Conservation (phyloP, 2,797 vertebrate genomes). For the Pempheris klunzingeri region DNA sequence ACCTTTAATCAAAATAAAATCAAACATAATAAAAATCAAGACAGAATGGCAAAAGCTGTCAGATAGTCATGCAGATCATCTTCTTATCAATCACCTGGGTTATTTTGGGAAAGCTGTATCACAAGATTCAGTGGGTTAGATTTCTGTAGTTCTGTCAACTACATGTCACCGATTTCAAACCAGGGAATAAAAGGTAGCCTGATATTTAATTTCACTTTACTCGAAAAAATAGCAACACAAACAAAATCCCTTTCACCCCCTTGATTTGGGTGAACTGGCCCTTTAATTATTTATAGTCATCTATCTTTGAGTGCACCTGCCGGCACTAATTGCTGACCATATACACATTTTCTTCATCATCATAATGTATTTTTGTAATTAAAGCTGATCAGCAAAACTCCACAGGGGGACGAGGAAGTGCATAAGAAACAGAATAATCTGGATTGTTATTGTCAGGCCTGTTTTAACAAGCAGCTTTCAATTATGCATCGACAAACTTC, state of each 20-base stretch:
- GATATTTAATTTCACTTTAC: no score
- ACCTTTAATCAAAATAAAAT: background rate
- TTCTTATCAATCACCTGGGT: background rate
- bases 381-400: background rate
- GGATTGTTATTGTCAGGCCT: background rate
- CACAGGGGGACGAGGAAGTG: background rate
- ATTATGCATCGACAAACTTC: constrained; percentile 4
- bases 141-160: background rate
- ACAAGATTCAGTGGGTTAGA: background rate
- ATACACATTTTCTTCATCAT: background rate
- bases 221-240: background rate
- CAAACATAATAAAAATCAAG: background rate
- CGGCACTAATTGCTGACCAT: background rate
- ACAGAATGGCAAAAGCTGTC: background rate
- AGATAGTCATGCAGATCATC: background rate
- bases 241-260: background rate
- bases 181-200: no score
- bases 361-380: background rate
- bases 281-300: background rate
- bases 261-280: background rate
- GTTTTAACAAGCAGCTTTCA: constrained; percentile 25
- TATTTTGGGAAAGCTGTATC: background rate
- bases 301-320: background rate
- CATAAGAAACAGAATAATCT: background rate
- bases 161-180: background rate